Base-by-base conservation (phyloP, 2,113 vertebrate genomes). In the Aegypius monachus region DNA sequence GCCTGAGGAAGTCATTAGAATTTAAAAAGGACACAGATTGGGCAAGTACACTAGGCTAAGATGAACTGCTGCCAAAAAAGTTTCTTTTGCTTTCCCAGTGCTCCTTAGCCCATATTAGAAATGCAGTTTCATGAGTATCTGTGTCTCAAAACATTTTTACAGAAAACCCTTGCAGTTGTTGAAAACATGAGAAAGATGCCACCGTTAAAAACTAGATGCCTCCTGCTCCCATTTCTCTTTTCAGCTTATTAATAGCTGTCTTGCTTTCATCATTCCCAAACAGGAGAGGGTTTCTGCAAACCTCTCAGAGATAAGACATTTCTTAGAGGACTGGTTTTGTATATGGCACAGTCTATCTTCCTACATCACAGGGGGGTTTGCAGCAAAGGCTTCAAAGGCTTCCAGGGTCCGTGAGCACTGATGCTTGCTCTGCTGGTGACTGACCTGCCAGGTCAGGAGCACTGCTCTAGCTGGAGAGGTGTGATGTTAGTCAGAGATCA, bases 1-100 rank as follows among this genome's bases (percentile, higher is more conserved):
- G 94, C 95, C 80, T 84, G 75, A 97, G 97, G 96, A 97, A 97
- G 96, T 95, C 55, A 97, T 97, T 96, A 97, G 87, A 97, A 97
- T 97, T 97, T 96, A 95, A 97, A 97, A 97, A 72, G 70, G 84
- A 97, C 58, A 59, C 17, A 85, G 74, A 96, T 75, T 81, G 40
- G 74, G 82, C 74, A 79, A 95, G 91, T 42, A 85, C 75, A 90
- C 48, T 19, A 83, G 34, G 63, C 78, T 89, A 89, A 93, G 65
- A 95, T 56, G 72, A 96, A 68, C n/a, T 59, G 61, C 90, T 95
- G 90, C 94, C 94, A 96, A 67, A 88, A 93, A 92, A 86, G 70
- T 95, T 94, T 81, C 72, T 73, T 89, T 36, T 74, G 50, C 94
- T 91, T 89, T 94, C 71, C 42, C 68, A 88, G 45, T 26, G 80